A percentile compares a stretch with the other conserved stretches of the same genome.
Evolutionary conservation across 2,888 invertebrate species (phyloP).

Genomic region (Pogonocherus hispidulus): DNA sequence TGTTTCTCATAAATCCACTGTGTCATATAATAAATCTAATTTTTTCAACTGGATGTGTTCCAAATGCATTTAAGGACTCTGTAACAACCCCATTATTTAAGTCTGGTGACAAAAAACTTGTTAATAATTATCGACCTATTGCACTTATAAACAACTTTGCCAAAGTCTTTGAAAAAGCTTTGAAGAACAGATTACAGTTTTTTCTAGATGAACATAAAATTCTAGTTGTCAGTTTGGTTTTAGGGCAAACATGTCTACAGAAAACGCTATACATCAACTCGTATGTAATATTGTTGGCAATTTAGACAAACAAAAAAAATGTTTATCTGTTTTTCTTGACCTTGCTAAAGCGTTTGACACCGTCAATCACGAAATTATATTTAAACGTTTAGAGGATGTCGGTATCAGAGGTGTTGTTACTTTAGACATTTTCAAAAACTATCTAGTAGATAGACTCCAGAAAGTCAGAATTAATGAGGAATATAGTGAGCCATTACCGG

Average conservation of each 20-base stretch:
- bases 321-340: neutral
- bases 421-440: neutral
- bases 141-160: conserved; percentile 16
- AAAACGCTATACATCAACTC: conserved; percentile 23
- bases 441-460: neutral
- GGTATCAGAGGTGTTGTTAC: neutral
- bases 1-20: conserved; percentile 8
- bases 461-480: neutral
- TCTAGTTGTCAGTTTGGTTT: conserved; percentile 28
- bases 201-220: conserved; percentile 9
- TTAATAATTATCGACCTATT: conserved; percentile 25
- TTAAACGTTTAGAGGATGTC: neutral
- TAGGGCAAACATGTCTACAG: conserved; percentile 12
- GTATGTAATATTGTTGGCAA: neutral
- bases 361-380: neutral
- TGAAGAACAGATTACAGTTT: neutral
- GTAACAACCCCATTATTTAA: conserved; percentile 18
- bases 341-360: neutral
- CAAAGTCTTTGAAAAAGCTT: conserved; percentile 14
- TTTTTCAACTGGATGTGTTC: conserved; percentile 5
- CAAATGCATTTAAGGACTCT: conserved; percentile 4
- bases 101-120: conserved; percentile 19
- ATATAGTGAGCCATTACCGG: neutral
- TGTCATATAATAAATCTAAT: conserved; percentile 2
- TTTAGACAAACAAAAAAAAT: neutral